phyloP scores from a whole-genome alignment of 2,797 vertebrate species.

The Sciurus carolinensis region DNA sequence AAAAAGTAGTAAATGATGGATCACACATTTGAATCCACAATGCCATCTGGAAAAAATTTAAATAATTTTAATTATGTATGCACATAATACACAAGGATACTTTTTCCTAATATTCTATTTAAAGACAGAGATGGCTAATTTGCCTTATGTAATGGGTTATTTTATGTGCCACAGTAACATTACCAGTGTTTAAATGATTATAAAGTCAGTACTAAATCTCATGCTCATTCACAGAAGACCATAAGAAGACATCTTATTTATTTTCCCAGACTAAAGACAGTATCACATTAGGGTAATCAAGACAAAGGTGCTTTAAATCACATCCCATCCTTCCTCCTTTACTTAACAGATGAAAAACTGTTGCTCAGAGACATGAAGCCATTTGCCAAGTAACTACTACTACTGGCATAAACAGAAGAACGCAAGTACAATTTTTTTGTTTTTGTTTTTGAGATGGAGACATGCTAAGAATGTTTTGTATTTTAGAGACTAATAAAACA shows the following conservation, averaged over 20 bases:
- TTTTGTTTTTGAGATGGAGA: slow-evolving; percentile 53
- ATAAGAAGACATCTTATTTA: slow-evolving; percentile 19
- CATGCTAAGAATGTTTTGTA: slow-evolving; percentile 13
- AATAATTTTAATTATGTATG: slow-evolving; percentile 60
- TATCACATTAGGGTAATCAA: slow-evolving; percentile 1
- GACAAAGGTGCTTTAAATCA: slow-evolving; percentile 27
- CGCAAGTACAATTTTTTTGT: not conserved
- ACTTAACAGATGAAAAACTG: not conserved
- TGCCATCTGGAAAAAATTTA: slow-evolving; percentile 60
- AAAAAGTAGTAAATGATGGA: slow-evolving; percentile 57
- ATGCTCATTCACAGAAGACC: not conserved
- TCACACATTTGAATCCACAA: slow-evolving; percentile 57
- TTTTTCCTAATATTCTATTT: slow-evolving; percentile 57
- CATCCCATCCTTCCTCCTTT: not conserved
- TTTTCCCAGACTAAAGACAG: slow-evolving; percentile 38
- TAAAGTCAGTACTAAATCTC: slow-evolving; percentile 46
- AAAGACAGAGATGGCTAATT: slow-evolving; percentile 43
- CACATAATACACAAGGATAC: slow-evolving; percentile 13
- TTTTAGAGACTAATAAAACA: slow-evolving; percentile 58
- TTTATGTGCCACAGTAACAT: slow-evolving; percentile 50
- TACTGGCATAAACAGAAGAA: not conserved
- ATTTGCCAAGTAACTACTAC: not conserved
- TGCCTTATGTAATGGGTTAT: not conserved
- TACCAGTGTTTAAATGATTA: slow-evolving; percentile 21
- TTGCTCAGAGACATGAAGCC: not conserved